phyloP scores from a whole-genome alignment of 2,797 vertebrate species.

The Molossus alvarezi region DNA sequence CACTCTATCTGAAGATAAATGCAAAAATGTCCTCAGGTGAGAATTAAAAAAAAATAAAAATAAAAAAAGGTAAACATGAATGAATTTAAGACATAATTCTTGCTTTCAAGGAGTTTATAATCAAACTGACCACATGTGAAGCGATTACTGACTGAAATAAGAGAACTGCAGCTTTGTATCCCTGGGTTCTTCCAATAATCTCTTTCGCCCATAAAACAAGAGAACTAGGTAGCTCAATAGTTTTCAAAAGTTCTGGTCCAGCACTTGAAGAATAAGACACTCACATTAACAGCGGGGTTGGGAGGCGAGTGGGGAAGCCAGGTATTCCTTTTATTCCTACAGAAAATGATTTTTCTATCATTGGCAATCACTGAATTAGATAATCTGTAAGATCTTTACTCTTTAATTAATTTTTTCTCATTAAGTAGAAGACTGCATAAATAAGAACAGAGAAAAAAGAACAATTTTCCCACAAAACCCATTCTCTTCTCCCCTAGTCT shows the following conservation, averaged over 20 bases:
- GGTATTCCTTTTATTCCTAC: not conserved
- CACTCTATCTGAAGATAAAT: too few species aligned
- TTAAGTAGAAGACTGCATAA: not conserved
- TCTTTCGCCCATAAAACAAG: not conserved
- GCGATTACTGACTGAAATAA: not conserved
- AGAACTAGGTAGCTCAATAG: not conserved
- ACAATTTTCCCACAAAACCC: not conserved
- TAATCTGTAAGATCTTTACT: not conserved
- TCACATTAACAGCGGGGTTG: not conserved
- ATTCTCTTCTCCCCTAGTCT: not conserved
- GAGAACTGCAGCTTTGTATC: not conserved
- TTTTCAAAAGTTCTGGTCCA: not conserved
- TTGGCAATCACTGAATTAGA: not conserved
- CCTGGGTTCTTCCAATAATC: not conserved
- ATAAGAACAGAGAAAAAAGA: not conserved
- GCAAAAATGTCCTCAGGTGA: too few species aligned
- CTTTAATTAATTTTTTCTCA: conserved; percentile 8
- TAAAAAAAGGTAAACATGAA: not conserved
- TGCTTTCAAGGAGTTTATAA: conserved; percentile 34
- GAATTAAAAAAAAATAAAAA: too few species aligned
- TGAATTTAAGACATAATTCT: not conserved
- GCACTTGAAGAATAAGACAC: not conserved
- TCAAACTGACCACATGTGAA: not conserved
- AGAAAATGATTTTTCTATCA: not conserved
- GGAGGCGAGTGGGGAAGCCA: not conserved